These are phyloP conservation scores for Pseudolycoriella hygida DNA, from an alignment of 2,888 invertebrate genomes.

Conservation along the genomic window DNA sequence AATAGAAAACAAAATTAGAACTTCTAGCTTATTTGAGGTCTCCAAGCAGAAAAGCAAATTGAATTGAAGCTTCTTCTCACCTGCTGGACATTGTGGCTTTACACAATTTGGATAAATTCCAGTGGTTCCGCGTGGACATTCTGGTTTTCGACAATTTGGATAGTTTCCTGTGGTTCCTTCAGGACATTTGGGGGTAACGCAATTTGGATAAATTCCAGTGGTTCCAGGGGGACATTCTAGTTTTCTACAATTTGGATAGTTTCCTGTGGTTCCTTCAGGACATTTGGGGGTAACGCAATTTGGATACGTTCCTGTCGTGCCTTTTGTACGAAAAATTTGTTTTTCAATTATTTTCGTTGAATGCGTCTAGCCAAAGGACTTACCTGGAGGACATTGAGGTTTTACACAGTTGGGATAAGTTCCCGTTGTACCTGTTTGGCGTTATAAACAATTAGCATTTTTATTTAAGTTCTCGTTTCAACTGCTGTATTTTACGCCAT, in stretches of 20 bases:
- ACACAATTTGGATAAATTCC: slow-evolving; percentile 4
- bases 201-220: slow-evolving; percentile 4
- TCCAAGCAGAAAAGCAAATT: too few species aligned
- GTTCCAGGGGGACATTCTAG: slow-evolving; percentile 5
- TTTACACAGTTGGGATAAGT: background rate
- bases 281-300: background rate
- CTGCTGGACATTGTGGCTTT: background rate
- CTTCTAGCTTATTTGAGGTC: too few species aligned
- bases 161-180: background rate
- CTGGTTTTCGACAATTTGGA: slow-evolving; percentile 2
- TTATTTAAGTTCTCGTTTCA: too few species aligned
- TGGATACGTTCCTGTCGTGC: background rate
- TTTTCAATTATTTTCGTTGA: too few species aligned
- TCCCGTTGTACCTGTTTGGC: background rate
- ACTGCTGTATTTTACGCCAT: too few species aligned
- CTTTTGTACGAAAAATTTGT: background rate
- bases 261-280: slow-evolving; percentile 1
- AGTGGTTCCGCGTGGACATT: slow-evolving; percentile 1
- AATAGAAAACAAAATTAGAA: too few species aligned
- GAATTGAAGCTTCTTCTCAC: too few species aligned
- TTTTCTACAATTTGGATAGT: background rate
- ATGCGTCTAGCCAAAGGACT: too few species aligned
- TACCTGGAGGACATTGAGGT: slow-evolving; percentile 1
- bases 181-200: background rate
- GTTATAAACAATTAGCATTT: too few species aligned